phyloP scores from a whole-genome alignment of 2,888 invertebrate genomes.

The Aelia acuminata region DNA sequence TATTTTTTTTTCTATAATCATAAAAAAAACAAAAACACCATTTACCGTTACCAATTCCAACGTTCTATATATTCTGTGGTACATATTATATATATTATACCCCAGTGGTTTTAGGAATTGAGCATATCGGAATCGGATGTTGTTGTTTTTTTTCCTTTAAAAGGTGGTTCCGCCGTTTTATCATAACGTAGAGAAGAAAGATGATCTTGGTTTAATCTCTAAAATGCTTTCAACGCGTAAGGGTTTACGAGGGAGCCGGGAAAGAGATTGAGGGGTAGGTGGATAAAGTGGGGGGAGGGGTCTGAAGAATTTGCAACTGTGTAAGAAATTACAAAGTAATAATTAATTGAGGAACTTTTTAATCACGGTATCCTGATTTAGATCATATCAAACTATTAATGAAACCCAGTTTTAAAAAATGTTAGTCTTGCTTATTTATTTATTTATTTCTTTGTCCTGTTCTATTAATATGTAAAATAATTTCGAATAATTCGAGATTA shows the following conservation, averaged over 20 bases:
- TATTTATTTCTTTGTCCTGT: too few relatives aligned
- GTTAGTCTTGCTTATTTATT: too few relatives aligned
- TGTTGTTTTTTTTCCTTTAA: background rate
- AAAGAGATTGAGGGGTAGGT: background rate
- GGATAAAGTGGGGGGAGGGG: background rate
- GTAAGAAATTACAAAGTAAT: background rate
- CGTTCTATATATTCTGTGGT: too few relatives aligned
- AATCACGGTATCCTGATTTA: background rate
- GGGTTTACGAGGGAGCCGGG: background rate
- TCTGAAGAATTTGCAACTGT: background rate
- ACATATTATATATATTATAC: too few relatives aligned
- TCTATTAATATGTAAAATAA: too few relatives aligned
- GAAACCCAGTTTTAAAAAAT: too few relatives aligned
- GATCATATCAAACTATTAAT: too few relatives aligned
- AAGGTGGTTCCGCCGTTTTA: background rate
- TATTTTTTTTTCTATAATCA: too few relatives aligned
- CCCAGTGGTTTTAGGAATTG: background rate
- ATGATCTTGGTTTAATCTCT: background rate
- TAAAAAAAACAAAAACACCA: too few relatives aligned
- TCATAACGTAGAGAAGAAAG: background rate
- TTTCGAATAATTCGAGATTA: too few relatives aligned
- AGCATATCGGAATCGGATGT: background rate
- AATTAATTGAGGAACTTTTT: background rate
- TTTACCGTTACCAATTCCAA: too few relatives aligned
- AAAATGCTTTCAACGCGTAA: background rate